Percentiles rank a stretch among this genome's conserved stretches.
These are phyloP conservation scores for Drosophila miranda DNA, from an alignment of 1,140 invertebrate species.

Conservation along the genomic window DNA sequence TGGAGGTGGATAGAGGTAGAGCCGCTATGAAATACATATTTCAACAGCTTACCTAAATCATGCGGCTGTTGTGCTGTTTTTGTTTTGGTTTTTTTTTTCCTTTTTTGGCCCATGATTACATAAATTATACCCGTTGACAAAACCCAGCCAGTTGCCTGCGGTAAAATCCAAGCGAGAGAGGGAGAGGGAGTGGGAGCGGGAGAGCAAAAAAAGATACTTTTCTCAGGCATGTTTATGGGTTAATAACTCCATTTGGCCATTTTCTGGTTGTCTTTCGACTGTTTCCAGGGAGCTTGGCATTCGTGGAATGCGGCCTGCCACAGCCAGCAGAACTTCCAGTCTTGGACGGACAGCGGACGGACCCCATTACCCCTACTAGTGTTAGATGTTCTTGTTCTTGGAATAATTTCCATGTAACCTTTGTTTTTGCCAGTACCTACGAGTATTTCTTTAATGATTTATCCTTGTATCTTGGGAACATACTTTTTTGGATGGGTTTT, in stretches of 20 bases:
- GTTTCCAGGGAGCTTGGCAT: constrained; percentile 6
- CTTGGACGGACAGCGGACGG: no score
- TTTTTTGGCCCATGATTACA: constrained; percentile 67
- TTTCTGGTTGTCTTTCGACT: constrained; percentile 14
- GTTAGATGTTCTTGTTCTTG: no score
- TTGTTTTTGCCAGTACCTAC: no score
- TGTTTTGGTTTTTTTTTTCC: constrained; percentile 11
- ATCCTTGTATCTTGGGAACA: no score
- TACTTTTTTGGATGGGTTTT: no score
- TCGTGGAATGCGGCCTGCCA: constrained; percentile 14
- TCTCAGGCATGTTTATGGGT: constrained; percentile 50
- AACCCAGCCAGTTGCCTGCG: constrained; percentile 46
- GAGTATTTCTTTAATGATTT: no score
- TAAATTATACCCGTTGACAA: constrained; percentile 65
- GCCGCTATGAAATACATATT: constrained; percentile 46
- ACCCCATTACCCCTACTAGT: no score
- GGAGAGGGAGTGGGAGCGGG: not conserved
- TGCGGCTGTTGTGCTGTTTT: constrained; percentile 29
- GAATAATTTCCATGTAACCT: no score
- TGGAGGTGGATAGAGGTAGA: not conserved
- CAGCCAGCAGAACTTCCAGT: constrained; percentile 7
- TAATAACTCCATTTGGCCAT: constrained; percentile 61
- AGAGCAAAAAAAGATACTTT: constrained; percentile 30
- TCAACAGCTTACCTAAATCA: constrained; percentile 63
- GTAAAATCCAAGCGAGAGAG: constrained; percentile 9